A percentile compares a stretch with the other conserved stretches of the same genome.
phyloP scores from a whole-genome alignment of 2,113 vertebrate species.

The Varanus salvator region DNA sequence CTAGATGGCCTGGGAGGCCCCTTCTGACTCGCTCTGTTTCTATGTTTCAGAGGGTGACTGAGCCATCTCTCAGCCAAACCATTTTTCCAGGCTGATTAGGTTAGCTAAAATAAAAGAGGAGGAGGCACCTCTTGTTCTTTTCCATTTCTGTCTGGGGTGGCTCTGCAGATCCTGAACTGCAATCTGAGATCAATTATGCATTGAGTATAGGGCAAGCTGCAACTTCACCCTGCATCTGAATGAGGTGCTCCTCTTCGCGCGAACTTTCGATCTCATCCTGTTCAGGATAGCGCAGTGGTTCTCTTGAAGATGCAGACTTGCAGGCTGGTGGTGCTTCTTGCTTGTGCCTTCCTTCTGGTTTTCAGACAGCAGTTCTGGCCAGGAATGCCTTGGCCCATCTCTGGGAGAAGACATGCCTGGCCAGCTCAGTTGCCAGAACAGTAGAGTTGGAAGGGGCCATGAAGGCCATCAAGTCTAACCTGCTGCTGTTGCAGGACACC shows the following conservation, averaged over 20 bases:
- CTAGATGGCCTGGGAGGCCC: too few relatives aligned
- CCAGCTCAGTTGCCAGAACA: not conserved
- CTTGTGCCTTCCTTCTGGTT: not conserved
- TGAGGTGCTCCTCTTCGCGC: not conserved
- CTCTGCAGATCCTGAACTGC: not conserved
- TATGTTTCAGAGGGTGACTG: too few relatives aligned
- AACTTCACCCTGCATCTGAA: not conserved
- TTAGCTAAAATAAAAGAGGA: too few relatives aligned
- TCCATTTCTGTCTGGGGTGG: not conserved
- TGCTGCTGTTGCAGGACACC: too few relatives aligned
- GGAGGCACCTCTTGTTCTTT: not conserved
- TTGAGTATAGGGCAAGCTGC: not conserved
- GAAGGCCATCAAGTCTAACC: too few relatives aligned
- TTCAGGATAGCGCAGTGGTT: not conserved
- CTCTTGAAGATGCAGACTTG: not conserved
- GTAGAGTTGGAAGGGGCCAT: too few relatives aligned
- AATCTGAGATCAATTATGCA: not conserved
- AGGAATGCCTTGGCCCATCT: not conserved
- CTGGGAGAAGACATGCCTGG: not conserved
- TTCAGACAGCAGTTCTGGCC: not conserved
- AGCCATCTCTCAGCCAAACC: too few relatives aligned
- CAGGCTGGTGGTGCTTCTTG: not conserved
- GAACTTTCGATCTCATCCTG: not conserved
- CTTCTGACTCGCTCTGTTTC: too few relatives aligned
- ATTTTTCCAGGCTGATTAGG: too few relatives aligned